Evolutionary conservation across 2,888 invertebrate species (phyloP).

Genomic region (Bellardia bayeri): DNA sequence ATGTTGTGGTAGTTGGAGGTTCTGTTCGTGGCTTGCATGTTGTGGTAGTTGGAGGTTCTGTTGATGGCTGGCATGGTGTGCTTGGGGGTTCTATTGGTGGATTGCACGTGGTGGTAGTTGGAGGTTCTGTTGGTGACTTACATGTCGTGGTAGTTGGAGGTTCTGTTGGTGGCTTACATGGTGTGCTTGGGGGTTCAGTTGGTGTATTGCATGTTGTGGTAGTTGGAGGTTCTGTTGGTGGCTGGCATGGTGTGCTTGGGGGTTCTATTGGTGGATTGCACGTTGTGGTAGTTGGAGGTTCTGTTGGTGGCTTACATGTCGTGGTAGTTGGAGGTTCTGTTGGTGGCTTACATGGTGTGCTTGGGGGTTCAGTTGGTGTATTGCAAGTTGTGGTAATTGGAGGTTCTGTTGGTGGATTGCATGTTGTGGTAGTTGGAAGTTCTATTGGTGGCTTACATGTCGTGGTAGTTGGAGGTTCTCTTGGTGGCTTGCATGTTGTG

Average conservation of each 20-base stretch:
- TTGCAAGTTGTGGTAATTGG: neutral
- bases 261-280: no score
- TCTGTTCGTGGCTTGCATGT: neutral
- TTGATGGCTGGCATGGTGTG: neutral
- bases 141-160: no score
- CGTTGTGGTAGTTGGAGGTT: neutral
- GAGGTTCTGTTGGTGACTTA: no score
- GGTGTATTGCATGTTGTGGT: no score
- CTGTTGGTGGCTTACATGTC: neutral
- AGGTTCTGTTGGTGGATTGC: neutral
- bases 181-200: no score
- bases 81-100: neutral
- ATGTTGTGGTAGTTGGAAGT: neutral
- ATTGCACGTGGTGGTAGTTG: no score
- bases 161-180: no score
- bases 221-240: no score
- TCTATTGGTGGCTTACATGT: neutral
- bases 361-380: neutral
- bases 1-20: conserved; percentile 7
- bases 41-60: neutral
- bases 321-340: conserved; percentile 9
- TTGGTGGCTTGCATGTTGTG: neutral
- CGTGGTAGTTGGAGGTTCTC: neutral
- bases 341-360: neutral
- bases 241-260: no score